These are phyloP conservation scores for Drosophila trichaetosa DNA, from an alignment of 2,888 invertebrate genomes.

Conservation along the genomic window DNA sequence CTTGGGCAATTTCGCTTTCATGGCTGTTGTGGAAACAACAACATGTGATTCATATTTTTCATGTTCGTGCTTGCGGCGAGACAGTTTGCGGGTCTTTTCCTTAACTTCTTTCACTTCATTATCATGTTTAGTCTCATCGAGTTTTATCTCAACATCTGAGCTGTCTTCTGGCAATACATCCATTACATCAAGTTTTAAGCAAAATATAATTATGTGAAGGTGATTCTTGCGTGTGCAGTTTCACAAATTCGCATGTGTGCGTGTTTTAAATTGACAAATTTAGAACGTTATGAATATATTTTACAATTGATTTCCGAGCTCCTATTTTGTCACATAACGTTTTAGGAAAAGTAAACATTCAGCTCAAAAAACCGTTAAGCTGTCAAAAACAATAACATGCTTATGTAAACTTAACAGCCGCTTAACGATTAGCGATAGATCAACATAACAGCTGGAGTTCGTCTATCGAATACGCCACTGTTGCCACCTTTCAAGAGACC, in stretches of 20 bases:
- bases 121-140: conserved; percentile 2
- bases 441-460: conserved; percentile 20
- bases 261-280: conserved; percentile 55
- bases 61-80: conserved; percentile 47
- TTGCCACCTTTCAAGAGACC: neutral
- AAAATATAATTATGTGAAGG: conserved; percentile 38
- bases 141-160: conserved; percentile 8
- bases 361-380: conserved; percentile 15
- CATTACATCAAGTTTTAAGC: conserved; percentile 53
- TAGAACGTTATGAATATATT: conserved; percentile 36
- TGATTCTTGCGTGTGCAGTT: conserved; percentile 22
- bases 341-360: conserved; percentile 40
- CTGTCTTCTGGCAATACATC: conserved; percentile 61
- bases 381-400: conserved; percentile 14
- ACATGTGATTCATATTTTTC: conserved; percentile 45
- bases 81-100: conserved; percentile 18
- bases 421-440: conserved; percentile 10
- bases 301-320: conserved; percentile 24
- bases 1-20: conserved; percentile 23
- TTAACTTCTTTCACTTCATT: conserved; percentile 15
- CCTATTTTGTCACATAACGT: conserved; percentile 29
- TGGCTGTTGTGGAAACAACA: conserved; percentile 45
- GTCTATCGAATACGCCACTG: conserved; percentile 10
- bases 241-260: conserved; percentile 34
- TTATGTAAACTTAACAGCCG: conserved; percentile 22